Evolutionary conservation across 1,140 invertebrate species (phyloP), one percentile per base, ranked within the genome.

Genomic region (Pararge aegeria): DNA sequence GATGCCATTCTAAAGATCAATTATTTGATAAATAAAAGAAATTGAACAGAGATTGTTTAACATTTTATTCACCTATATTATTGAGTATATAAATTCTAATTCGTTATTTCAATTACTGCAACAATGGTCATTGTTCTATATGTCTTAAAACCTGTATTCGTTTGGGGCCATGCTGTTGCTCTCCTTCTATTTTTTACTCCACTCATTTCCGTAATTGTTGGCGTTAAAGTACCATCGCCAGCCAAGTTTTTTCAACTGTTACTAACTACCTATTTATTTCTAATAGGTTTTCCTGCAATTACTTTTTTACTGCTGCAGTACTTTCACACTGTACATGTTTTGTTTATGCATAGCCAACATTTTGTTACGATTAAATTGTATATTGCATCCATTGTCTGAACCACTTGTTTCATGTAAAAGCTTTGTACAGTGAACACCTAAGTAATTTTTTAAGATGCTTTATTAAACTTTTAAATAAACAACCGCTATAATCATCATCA

Each of bases 241-340:
- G 42, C 42, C 42, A 46, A 46, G 42, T 46, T 46, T 46, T 46
- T 46, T 46, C 42, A 46, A 46, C 42, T 46, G 19, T 46, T 46
- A 46, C 42, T 46, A 46, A 46, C 42, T 19, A 20, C 16, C 42
- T 46, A 46, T 46, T 46, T 46, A 46, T 46, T 46, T 46, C 42
- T 46, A 46, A 46, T 46, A 46, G 42, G 10, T 46, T 20, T 46
- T 46, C 19, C 42, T 16, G 42, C 18, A 46, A 46, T 46, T 46
- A 46, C 18, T 46, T 46, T 46, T 46, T 20, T n/a, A 46, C 42
- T 15, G 38, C 16, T 40, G 15, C 38, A 40, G 38, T 40, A 40
- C 13, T 40, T 16, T 13, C 16, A 40, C 38, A 40, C 12, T 40
- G 5, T 12, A 34, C 30, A n/a, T 12, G 30, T 34, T 34, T 34